phyloP scores from a whole-genome alignment of 35 echinoderm and acorn worm species.

The Antedon bifida region DNA sequence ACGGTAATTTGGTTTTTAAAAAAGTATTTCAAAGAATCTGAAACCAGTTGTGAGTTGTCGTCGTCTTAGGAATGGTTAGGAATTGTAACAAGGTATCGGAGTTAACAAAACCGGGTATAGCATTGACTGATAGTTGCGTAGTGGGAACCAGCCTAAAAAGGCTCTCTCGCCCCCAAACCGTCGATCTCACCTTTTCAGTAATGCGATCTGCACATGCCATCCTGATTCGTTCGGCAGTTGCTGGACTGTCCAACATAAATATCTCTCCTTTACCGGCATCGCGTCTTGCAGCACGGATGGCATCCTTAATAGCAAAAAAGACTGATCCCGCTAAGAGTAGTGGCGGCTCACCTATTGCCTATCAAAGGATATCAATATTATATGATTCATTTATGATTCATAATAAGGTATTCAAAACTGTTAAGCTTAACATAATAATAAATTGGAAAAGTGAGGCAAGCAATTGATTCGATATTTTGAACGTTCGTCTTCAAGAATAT shows the following conservation, averaged over 20 bases:
- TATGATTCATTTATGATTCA: too few species aligned
- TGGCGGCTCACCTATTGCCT: slow-evolving; percentile 35
- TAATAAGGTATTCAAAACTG: too few species aligned
- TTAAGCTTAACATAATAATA: too few species aligned
- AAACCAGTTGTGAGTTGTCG: too few species aligned
- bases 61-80: too few species aligned
- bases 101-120: neutral
- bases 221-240: slow-evolving; percentile 51
- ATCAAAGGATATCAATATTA: too few species aligned
- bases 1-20: neutral
- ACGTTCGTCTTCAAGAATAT: too few species aligned
- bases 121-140: neutral
- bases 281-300: slow-evolving; percentile 43
- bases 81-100: neutral
- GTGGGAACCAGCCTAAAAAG: neutral
- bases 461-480: too few species aligned
- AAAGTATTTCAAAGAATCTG: too few species aligned
- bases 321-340: slow-evolving; percentile 48
- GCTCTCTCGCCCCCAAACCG: neutral
- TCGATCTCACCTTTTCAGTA: slow-evolving; percentile 40
- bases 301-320: slow-evolving; percentile 78
- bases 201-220: slow-evolving; percentile 63
- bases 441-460: too few species aligned
- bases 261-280: slow-evolving; percentile 29
- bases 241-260: slow-evolving; percentile 54